A percentile compares a stretch with the other conserved stretches of the same genome.
These are phyloP conservation scores for Triplophysa bombifrons DNA, from an alignment of 2,797 vertebrate genomes.

Conservation along the genomic window DNA sequence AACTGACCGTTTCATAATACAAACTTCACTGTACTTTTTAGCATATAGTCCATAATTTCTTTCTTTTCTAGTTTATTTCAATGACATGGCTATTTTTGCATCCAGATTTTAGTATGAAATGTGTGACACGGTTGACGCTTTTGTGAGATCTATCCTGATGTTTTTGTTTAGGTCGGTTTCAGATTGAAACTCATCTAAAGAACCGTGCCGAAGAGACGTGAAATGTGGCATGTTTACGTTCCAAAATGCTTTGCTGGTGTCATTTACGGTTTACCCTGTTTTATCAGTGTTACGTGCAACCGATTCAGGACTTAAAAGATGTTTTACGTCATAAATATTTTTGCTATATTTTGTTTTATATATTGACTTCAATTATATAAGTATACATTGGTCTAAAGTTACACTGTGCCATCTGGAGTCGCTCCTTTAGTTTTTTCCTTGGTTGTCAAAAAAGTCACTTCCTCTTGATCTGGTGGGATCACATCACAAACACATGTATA, in stretches of 20 bases:
- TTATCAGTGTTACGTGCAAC: constrained; percentile 83
- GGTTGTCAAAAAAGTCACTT: not conserved
- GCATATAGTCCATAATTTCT: too few relatives aligned
- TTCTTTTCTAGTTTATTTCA: too few relatives aligned
- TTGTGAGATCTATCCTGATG: not conserved
- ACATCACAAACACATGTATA: constrained; percentile 1
- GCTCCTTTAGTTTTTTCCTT: not conserved
- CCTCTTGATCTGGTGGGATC: not conserved
- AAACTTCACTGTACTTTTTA: too few relatives aligned
- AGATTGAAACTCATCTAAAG: constrained; percentile 1
- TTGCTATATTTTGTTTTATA: constrained; percentile 58
- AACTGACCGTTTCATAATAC: too few relatives aligned
- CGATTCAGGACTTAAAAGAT: constrained; percentile 78
- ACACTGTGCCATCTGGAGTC: constrained; percentile 11
- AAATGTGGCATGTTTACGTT: not conserved
- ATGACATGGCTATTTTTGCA: too few relatives aligned
- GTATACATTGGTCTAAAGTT: constrained; percentile 15
- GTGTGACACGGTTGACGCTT: not conserved
- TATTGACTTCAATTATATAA: constrained; percentile 45
- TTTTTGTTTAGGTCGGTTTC: not conserved
- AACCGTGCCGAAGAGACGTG: constrained; percentile 1
- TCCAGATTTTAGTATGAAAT: not conserved
- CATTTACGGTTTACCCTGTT: constrained; percentile 60
- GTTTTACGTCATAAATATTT: constrained; percentile 41
- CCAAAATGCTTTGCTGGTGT: constrained; percentile 57